phyloP scores from a whole-genome alignment of 2,797 vertebrate genomes.

The Myoxocephalus aenaeus region DNA sequence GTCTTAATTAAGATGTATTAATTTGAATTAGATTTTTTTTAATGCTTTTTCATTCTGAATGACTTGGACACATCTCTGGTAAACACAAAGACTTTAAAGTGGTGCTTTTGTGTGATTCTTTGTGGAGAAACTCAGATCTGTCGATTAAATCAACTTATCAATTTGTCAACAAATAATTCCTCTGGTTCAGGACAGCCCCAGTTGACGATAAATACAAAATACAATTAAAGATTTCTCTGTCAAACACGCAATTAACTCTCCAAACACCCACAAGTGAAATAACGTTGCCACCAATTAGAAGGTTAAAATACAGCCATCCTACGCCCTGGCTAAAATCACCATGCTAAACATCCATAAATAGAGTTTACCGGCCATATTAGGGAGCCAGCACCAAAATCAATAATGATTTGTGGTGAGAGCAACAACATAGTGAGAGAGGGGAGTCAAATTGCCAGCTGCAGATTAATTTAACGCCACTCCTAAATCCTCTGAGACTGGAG shows the following conservation, averaged over 20 bases:
- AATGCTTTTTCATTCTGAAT: neutral
- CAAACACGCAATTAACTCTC: constrained; percentile 1
- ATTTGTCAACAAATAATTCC: neutral
- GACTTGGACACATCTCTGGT: neutral
- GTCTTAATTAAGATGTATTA: neutral
- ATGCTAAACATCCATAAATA: constrained; percentile 65
- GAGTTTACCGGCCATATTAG: constrained; percentile 65
- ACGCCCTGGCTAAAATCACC: constrained; percentile 46
- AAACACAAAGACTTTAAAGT: neutral
- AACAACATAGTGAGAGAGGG: constrained; percentile 72
- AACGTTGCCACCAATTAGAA: constrained; percentile 22
- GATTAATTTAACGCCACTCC: constrained; percentile 86
- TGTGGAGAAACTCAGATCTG: neutral
- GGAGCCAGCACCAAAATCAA: constrained; percentile 73
- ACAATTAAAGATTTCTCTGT: neutral
- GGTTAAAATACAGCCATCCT: constrained; percentile 25
- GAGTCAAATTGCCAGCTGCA: constrained; percentile 84
- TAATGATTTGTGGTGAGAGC: constrained; percentile 75
- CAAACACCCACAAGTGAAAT: constrained; percentile 13
- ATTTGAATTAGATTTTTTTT: neutral
- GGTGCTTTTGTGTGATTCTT: neutral
- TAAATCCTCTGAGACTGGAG: constrained; percentile 83
- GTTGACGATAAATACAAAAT: neutral
- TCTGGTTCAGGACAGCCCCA: neutral
- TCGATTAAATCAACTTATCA: neutral